phyloP scores from a whole-genome alignment of 2,888 invertebrate species.

The Crossocerus cetratus region DNA sequence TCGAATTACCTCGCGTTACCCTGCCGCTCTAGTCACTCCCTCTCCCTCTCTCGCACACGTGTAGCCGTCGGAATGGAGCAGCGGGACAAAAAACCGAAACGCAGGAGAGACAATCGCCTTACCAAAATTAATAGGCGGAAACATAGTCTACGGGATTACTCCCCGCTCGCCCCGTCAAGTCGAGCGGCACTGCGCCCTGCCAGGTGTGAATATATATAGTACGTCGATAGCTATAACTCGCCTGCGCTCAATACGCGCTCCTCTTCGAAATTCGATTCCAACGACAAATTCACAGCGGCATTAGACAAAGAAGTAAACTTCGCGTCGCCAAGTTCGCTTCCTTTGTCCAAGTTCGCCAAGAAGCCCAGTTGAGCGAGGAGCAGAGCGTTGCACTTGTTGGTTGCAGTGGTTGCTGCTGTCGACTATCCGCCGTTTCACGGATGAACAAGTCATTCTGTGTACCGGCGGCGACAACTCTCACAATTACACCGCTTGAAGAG shows the following conservation, averaged over 20 bases:
- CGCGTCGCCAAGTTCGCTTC: too few relatives aligned
- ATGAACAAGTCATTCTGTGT: background rate
- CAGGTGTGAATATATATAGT: constrained; percentile 48
- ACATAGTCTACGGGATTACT: constrained; percentile 58
- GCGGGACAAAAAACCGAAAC: constrained; percentile 16
- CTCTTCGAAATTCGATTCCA: too few relatives aligned
- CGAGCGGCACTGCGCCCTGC: constrained; percentile 38
- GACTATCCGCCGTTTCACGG: background rate
- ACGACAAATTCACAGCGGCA: too few relatives aligned
- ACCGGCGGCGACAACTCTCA: background rate
- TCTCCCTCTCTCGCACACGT: background rate
- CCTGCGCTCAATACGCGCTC: too few relatives aligned
- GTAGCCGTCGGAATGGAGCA: background rate
- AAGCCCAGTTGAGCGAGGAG: background rate
- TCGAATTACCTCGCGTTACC: constrained; percentile 58
- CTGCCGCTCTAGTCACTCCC: constrained; percentile 8
- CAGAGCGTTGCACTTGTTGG: background rate
- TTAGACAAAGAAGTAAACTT: too few relatives aligned
- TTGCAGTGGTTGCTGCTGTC: background rate
- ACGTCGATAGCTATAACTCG: too few relatives aligned
- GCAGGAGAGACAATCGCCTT: constrained; percentile 63
- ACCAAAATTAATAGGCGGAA: constrained; percentile 69
- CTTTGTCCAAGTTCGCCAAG: background rate
- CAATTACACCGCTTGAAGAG: constrained; percentile 8
- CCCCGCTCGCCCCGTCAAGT: constrained; percentile 48